These are phyloP conservation scores for Nematostella vectensis DNA, from an alignment of 92 coral and sea anemone species.

Conservation along the genomic window DNA sequence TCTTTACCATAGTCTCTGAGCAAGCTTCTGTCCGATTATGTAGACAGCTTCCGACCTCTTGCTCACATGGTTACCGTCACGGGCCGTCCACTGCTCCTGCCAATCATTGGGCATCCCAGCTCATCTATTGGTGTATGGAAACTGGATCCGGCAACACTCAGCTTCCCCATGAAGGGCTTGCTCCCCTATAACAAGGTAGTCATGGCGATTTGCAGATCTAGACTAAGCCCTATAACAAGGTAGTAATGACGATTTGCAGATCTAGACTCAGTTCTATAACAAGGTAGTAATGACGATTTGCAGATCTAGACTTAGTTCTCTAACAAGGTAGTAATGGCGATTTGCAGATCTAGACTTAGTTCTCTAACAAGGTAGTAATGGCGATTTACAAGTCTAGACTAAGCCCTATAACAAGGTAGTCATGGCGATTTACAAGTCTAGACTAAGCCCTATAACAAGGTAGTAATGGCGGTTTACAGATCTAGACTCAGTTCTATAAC, in stretches of 20 bases:
- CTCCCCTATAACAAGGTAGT: slow-evolving; percentile 86
- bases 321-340: slow-evolving; percentile 47
- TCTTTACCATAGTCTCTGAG: slow-evolving; percentile 79
- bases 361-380: no score
- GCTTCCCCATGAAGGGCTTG: slow-evolving; percentile 81
- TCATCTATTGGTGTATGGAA: slow-evolving; percentile 87
- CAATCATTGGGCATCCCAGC: slow-evolving; percentile 94
- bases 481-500: no score
- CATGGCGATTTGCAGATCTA: no score
- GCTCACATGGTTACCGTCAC: slow-evolving; percentile 87
- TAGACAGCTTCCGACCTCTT: slow-evolving; percentile 78
- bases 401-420: no score
- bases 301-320: no score
- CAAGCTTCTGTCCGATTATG: slow-evolving; percentile 71
- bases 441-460: slow-evolving; percentile 90
- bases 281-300: no score
- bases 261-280: no score
- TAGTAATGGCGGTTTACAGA: slow-evolving; percentile 7
- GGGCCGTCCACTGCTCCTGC: slow-evolving; percentile 86
- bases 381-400: no score
- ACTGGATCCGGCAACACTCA: slow-evolving; percentile 77
- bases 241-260: no score
- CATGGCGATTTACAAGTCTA: no score
- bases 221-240: no score
- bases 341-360: no score